Evolutionary conservation across 2,113 vertebrate species (phyloP), one percentile per base, ranked within the genome.

Genomic region (Zosterops borbonicus): DNA sequence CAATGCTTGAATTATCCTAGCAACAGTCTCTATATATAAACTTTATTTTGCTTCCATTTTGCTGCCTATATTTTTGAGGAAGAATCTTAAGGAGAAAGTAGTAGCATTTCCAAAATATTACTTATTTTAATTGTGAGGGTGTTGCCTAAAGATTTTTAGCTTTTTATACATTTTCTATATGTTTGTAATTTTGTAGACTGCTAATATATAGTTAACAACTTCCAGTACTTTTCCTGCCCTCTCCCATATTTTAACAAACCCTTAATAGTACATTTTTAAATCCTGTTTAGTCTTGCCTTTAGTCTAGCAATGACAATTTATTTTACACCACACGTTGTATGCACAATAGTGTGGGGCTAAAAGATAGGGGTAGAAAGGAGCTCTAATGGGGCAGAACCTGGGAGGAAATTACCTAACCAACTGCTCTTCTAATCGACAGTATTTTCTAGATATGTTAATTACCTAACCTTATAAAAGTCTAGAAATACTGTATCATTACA

Each of bases 341-440:
- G 31, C 56, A 83, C 14, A 52, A 15, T 16, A 44, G 11, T 18
- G 8, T 37, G 28, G 17, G 9, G 25, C 16, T 44, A 37, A 44
- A 71, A 44, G 12, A 35, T 18, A 0, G 0, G 15, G 12, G 12
- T 50, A 1, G 7, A 9, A 15, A 3, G 5, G 46, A 4, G 3
- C 6, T 52, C 31, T 27, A 52, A 0, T 11, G 13, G 37, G 15
- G 16, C 10, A 71, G 56, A 44, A 31, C 16, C 9, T 25, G 16
- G 6, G 18, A 9, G 16, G 1, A 39, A 55, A 63, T 73, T 63
- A 21, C 5, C 5, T 21, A 52, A 42, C 16, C 25, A 52, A 42
- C 16, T 37, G 39, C 27, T 44, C 22, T 63, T 37, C 39, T 37
- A 25, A 25, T 5, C 31, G 10, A 44, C 6, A 44, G 13, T 25